These are phyloP conservation scores for Pycnonotus jocosus DNA, from an alignment of 2,113 vertebrate species.

Conservation along the genomic window DNA sequence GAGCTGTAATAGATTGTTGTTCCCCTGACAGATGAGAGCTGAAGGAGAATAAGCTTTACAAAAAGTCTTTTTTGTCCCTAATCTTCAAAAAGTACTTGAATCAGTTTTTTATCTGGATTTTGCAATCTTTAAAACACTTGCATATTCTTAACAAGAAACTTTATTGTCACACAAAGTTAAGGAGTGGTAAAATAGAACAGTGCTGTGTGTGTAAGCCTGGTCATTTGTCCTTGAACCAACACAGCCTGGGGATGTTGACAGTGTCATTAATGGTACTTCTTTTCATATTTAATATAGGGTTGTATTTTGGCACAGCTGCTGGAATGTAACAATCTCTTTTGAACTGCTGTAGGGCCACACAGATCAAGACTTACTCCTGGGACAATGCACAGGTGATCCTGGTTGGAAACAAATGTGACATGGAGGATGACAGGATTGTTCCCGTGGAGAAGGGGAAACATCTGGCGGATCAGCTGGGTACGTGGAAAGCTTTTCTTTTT, in stretches of 20 bases:
- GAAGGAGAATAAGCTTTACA: not conserved
- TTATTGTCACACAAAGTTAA: not conserved
- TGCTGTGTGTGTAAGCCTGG: not conserved
- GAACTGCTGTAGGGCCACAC: constrained; percentile 85
- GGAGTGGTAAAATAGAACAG: not conserved
- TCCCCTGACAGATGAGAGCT: not conserved
- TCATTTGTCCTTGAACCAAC: not conserved
- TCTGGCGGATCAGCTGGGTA: constrained; percentile 92
- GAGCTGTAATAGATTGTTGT: not conserved
- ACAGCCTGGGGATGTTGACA: not conserved
- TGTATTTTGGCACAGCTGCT: not conserved
- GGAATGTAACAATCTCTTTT: not conserved
- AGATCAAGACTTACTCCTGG: constrained; percentile 99
- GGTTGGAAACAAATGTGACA: constrained; percentile 97
- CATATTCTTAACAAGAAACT: not conserved
- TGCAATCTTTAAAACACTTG: not conserved
- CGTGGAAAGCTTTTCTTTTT: not conserved
- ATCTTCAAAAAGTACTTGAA: not conserved
- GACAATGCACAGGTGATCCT: constrained; percentile 97
- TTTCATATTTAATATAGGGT: not conserved
- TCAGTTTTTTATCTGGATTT: not conserved
- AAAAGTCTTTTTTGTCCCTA: not conserved
- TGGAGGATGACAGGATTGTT: constrained; percentile 92
- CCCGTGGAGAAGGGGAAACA: constrained; percentile 89
- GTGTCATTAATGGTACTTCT: not conserved